Evolutionary conservation across 2,113 vertebrate species (phyloP).

Genomic region (Gopherus evgoodei): DNA sequence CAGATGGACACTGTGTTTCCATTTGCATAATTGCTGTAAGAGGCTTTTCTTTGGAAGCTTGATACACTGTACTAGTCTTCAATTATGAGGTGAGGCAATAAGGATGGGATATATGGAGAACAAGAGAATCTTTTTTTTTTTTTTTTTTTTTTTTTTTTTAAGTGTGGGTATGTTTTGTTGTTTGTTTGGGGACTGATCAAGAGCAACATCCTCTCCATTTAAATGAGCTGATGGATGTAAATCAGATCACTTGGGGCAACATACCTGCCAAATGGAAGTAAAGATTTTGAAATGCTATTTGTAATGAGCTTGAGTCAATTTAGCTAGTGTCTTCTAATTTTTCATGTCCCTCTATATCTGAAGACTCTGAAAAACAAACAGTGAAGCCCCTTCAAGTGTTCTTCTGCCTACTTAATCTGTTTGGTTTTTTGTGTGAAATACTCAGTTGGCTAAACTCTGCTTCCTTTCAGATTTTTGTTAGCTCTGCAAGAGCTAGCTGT

Average conservation of each 20-base stretch:
- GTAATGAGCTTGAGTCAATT: not conserved
- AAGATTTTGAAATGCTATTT: not conserved
- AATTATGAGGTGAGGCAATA: not conserved
- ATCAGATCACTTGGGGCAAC: not conserved
- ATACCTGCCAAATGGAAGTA: not conserved
- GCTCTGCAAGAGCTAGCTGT: not conserved
- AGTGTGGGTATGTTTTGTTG: not conserved
- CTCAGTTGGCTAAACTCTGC: not conserved
- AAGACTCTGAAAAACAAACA: not conserved
- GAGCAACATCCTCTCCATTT: not conserved
- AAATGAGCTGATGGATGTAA: not conserved
- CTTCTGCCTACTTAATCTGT: not conserved
- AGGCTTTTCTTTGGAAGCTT: not conserved
- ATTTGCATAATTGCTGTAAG: rapidly evolving
- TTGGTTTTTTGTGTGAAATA: not conserved
- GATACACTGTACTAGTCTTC: not conserved
- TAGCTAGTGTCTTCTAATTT: not conserved
- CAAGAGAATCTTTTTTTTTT: not conserved
- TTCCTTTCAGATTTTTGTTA: not conserved
- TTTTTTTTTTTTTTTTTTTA: not conserved
- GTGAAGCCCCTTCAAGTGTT: not conserved
- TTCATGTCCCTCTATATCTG: not conserved
- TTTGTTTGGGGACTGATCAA: not conserved
- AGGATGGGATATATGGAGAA: not conserved
- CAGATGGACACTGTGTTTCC: not conserved